phyloP scores from a whole-genome alignment of 2,888 invertebrate genomes.

The Cephonodes hylas region DNA sequence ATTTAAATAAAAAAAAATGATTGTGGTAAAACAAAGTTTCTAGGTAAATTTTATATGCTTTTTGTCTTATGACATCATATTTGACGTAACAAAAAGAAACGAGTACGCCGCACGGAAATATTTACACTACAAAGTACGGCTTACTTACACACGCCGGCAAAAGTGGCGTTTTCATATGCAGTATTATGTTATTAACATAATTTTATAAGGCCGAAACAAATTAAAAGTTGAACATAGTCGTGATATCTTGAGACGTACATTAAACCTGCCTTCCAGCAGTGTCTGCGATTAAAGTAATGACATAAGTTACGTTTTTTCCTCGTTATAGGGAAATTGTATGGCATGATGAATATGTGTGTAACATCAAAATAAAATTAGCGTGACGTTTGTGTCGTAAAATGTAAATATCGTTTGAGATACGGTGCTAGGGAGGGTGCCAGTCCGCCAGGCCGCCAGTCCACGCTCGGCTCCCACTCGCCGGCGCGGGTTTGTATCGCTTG shows the following conservation, averaged over 20 bases:
- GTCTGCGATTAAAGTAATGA: neutral
- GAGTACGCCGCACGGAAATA: neutral
- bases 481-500: conserved; percentile 26
- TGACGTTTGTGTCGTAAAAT: conserved; percentile 25
- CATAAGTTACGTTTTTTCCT: neutral
- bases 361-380: conserved; percentile 4
- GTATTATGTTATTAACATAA: neutral
- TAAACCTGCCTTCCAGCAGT: neutral
- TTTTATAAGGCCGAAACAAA: neutral
- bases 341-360: neutral
- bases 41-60: no score
- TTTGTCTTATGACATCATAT: neutral
- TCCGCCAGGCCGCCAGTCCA: conserved; percentile 8
- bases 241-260: neutral
- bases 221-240: neutral
- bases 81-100: neutral
- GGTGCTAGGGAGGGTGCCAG: conserved; percentile 14
- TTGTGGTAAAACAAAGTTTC: no score
- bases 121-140: neutral
- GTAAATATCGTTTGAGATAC: conserved; percentile 28
- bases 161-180: neutral
- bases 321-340: neutral
- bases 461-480: neutral
- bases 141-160: neutral
- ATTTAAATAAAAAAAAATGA: no score